phyloP scores from a whole-genome alignment of 1,140 invertebrate species.

The Ceratina calcarata region DNA sequence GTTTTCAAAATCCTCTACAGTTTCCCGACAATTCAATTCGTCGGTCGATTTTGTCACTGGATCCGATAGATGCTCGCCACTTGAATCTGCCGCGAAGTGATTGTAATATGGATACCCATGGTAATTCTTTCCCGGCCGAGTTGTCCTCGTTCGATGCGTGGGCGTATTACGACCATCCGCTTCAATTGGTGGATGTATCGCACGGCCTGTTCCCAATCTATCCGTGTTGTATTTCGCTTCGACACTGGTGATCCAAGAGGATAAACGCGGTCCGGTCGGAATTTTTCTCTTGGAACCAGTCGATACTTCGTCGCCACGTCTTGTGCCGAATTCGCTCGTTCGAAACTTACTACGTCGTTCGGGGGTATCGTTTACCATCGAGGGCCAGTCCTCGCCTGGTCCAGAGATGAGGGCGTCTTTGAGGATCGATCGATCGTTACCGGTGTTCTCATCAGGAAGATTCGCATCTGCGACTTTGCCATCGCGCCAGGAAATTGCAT shows the following conservation, averaged over 20 bases:
- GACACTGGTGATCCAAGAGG: neutral
- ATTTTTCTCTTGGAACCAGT: neutral
- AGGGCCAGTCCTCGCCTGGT: neutral
- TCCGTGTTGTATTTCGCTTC: neutral
- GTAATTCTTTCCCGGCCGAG: too few species aligned
- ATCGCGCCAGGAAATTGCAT: neutral
- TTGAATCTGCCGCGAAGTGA: conserved; percentile 3
- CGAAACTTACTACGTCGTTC: neutral
- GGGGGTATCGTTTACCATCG: neutral
- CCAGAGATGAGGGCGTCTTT: neutral
- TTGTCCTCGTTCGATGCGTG: neutral
- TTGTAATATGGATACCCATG: neutral
- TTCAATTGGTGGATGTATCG: neutral
- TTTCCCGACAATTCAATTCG: too few species aligned
- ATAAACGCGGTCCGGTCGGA: neutral
- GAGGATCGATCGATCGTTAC: neutral
- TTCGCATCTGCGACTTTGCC: neutral
- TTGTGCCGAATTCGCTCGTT: neutral
- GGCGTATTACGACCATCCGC: neutral
- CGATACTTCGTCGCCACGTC: neutral
- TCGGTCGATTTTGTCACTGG: neutral
- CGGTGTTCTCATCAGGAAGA: neutral
- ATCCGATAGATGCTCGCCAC: neutral
- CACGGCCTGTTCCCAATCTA: neutral
- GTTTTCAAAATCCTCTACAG: too few species aligned